phyloP scores from a whole-genome alignment of 2,113 vertebrate genomes.

The Neopipo cinnamomea region DNA sequence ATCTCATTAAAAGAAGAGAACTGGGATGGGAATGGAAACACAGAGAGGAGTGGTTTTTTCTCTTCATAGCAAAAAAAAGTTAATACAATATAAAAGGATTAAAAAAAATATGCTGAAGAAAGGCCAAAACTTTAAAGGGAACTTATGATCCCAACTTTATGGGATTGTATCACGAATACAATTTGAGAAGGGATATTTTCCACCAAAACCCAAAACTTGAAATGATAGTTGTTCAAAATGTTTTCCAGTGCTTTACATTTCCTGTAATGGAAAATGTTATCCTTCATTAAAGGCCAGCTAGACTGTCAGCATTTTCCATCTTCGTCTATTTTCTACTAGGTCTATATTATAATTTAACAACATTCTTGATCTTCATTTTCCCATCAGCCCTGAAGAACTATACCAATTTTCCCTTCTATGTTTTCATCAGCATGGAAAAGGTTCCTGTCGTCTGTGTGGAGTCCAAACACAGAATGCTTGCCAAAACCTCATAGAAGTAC shows the following conservation, averaged over 20 bases:
- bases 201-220: conserved; percentile 43
- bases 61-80: conserved; percentile 39
- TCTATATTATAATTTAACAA: conserved; percentile 40
- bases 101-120: background rate
- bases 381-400: background rate
- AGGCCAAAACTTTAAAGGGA: conserved; percentile 21
- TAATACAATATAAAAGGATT: background rate
- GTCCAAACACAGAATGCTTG: background rate
- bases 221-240: conserved; percentile 44
- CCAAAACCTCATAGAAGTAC: background rate
- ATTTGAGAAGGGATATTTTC: background rate
- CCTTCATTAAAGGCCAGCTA: background rate
- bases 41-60: background rate
- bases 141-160: conserved; percentile 26
- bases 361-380: conserved; percentile 33
- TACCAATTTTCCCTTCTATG: background rate
- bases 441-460: background rate
- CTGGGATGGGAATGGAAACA: conserved; percentile 4
- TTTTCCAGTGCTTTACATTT: conserved; percentile 35
- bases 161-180: conserved; percentile 19
- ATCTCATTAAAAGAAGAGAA: background rate
- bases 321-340: background rate
- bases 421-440: conserved; percentile 13
- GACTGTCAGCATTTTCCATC: conserved; percentile 16
- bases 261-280: conserved; percentile 56